These are phyloP conservation scores for Thymelicus sylvestris DNA, from an alignment of 2,888 invertebrate genomes.

Conservation along the genomic window DNA sequence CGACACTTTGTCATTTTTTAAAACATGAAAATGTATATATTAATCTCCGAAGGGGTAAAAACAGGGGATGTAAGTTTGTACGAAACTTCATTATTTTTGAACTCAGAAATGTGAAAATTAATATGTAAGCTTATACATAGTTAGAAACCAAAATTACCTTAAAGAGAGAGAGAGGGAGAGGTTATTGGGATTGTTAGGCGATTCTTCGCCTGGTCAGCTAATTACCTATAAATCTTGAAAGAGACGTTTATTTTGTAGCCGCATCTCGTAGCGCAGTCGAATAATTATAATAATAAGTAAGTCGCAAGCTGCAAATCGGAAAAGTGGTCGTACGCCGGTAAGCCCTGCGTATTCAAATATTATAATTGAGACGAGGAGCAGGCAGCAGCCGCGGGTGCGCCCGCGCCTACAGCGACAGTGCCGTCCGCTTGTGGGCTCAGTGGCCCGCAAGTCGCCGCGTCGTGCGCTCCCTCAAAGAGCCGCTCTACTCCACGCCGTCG, in stretches of 20 bases:
- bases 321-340: slow-evolving; percentile 62
- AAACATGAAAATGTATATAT: too few relatives aligned
- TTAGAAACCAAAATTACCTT: too few relatives aligned
- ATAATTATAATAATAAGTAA: slow-evolving; percentile 20
- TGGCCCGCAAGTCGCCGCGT: slow-evolving; percentile 77
- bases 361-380: slow-evolving; percentile 72
- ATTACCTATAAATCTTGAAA: neutral
- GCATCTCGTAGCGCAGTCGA: neutral
- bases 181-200: too few relatives aligned
- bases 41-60: too few relatives aligned
- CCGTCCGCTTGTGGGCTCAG: slow-evolving; percentile 63
- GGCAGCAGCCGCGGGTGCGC: slow-evolving; percentile 42
- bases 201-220: too few relatives aligned
- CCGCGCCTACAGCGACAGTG: too few relatives aligned
- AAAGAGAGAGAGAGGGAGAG: too few relatives aligned
- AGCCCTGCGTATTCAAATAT: slow-evolving; percentile 62
- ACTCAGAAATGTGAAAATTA: too few relatives aligned
- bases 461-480: slow-evolving; percentile 71
- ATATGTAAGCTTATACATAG: too few relatives aligned
- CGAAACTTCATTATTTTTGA: too few relatives aligned
- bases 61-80: too few relatives aligned
- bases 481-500: slow-evolving; percentile 57
- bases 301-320: slow-evolving; percentile 52
- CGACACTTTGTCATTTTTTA: too few relatives aligned
- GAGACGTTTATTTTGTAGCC: neutral